A percentile compares a stretch with the other conserved stretches of the same genome.
Evolutionary conservation across 2,888 invertebrate genomes (phyloP).

Genomic region (Lysandra coridon): DNA sequence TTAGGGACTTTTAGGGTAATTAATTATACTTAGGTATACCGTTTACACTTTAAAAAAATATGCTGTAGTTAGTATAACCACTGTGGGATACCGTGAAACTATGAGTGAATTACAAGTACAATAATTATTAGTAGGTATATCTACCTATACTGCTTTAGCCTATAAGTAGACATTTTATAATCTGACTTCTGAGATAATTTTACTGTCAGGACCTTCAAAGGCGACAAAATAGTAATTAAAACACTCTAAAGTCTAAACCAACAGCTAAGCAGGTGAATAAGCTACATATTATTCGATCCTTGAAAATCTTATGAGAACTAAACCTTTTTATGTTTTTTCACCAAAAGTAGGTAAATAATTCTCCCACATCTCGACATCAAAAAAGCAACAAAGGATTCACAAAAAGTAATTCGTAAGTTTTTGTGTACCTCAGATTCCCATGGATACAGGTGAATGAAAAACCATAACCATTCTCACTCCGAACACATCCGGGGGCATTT

Average conservation of each 20-base stretch:
- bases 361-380: conserved; percentile 3
- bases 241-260: neutral
- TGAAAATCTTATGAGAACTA: neutral
- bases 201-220: too few relatives aligned
- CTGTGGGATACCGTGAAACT: too few relatives aligned
- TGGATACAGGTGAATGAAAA: conserved; percentile 72
- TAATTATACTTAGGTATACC: too few relatives aligned
- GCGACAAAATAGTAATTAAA: too few relatives aligned
- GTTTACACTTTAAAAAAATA: too few relatives aligned
- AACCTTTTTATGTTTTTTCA: conserved; percentile 1
- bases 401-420: conserved; percentile 44
- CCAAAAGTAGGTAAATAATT: conserved; percentile 22
- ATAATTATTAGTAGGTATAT: too few relatives aligned
- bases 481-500: conserved; percentile 67
- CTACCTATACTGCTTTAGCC: too few relatives aligned
- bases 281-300: neutral
- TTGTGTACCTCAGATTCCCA: conserved; percentile 62
- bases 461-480: conserved; percentile 54
- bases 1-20: too few relatives aligned
- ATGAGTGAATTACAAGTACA: too few relatives aligned
- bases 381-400: conserved; percentile 27
- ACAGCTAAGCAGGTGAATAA: neutral
- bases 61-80: too few relatives aligned
- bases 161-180: too few relatives aligned
- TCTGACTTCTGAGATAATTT: too few relatives aligned